Conservation (phyloP, 35 echinoderm and acorn worm genomes). For the Stichopus chloronotus region DNA sequence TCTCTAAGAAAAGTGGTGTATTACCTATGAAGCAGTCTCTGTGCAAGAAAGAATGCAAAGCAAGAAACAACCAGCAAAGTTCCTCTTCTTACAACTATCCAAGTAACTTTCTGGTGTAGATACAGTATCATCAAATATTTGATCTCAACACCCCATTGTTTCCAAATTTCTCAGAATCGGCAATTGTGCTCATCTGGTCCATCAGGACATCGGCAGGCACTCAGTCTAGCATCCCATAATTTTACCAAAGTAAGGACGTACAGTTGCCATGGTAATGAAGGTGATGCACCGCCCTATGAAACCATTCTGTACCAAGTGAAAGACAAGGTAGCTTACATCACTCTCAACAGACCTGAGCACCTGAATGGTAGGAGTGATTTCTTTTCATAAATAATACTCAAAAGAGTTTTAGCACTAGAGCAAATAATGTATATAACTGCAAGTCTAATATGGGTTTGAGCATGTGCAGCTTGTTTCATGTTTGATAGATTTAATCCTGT, state of each 20-base stretch:
- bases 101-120: too few relatives aligned
- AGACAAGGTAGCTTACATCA: slow-evolving; percentile 77
- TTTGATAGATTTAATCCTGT: background rate
- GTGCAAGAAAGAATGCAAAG: too few relatives aligned
- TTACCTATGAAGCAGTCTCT: too few relatives aligned
- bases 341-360: slow-evolving; percentile 67
- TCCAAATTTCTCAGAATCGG: background rate
- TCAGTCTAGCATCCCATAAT: background rate
- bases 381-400: background rate
- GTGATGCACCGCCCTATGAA: slow-evolving; percentile 19
- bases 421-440: too few relatives aligned
- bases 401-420: too few relatives aligned
- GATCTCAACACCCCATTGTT: too few relatives aligned
- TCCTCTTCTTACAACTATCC: too few relatives aligned
- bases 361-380: slow-evolving; percentile 60
- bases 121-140: too few relatives aligned
- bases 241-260: background rate
- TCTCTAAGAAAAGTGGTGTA: too few relatives aligned
- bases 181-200: background rate
- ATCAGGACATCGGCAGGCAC: background rate
- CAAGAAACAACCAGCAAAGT: too few relatives aligned
- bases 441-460: background rate
- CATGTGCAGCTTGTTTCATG: background rate
- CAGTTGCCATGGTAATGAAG: slow-evolving; percentile 4
- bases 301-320: slow-evolving; percentile 62